These are phyloP conservation scores for Poeciliopsis turrubarensis DNA, from an alignment of 2,113 vertebrate species.

Conservation along the genomic window DNA sequence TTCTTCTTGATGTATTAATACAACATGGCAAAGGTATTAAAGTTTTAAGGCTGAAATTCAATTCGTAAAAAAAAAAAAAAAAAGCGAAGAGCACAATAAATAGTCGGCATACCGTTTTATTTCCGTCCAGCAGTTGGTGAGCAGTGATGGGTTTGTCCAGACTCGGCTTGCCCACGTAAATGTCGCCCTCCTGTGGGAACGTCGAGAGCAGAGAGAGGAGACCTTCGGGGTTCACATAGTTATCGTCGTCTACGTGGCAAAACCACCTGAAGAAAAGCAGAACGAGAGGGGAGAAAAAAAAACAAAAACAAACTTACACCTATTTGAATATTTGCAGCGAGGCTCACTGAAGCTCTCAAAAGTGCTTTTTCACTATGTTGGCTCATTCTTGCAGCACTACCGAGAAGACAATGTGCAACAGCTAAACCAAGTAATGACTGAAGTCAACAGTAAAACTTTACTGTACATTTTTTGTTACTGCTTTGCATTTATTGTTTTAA, in stretches of 20 bases:
- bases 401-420: neutral
- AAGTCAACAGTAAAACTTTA: no score
- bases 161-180: slow-evolving; percentile 92
- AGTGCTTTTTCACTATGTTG: slow-evolving; percentile 13
- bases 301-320: neutral
- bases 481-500: neutral
- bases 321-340: neutral
- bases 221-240: slow-evolving; percentile 86
- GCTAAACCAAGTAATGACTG: neutral
- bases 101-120: slow-evolving; percentile 81
- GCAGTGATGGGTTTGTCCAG: slow-evolving; percentile 88
- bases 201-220: slow-evolving; percentile 83
- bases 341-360: neutral
- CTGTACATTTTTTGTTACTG: neutral
- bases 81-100: neutral
- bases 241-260: slow-evolving; percentile 94
- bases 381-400: neutral
- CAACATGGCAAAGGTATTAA: neutral
- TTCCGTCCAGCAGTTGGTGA: slow-evolving; percentile 80
- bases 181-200: slow-evolving; percentile 74
- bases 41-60: neutral
- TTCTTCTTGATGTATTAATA: neutral
- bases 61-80: neutral
- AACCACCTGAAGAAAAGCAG: slow-evolving; percentile 80
- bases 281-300: neutral